A percentile compares a stretch with the other conserved stretches of the same genome.
phyloP scores from a whole-genome alignment of 2,797 vertebrate genomes.

The Epinephelus malabaricus region DNA sequence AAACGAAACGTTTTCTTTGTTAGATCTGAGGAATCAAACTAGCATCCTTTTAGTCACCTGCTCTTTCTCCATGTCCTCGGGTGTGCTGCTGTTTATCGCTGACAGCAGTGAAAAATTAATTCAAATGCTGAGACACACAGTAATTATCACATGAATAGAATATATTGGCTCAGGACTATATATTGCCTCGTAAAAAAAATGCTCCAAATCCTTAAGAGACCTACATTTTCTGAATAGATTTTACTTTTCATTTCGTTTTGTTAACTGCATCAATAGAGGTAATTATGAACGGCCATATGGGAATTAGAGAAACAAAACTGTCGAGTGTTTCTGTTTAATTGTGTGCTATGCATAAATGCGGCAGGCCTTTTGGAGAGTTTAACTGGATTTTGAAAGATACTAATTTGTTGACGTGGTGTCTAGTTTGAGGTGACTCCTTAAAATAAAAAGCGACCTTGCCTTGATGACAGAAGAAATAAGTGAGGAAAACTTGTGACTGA shows the following conservation, averaged over 20 bases:
- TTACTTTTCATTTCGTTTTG: conserved; percentile 20
- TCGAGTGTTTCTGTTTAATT: conserved; percentile 1
- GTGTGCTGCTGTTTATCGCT: neutral
- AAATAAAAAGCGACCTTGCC: neutral
- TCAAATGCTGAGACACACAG: neutral
- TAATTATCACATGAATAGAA: conserved; percentile 47
- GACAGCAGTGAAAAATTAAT: conserved; percentile 10
- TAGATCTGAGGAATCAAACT: neutral
- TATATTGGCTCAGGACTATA: conserved; percentile 12
- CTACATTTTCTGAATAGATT: conserved; percentile 25
- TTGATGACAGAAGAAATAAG: conserved; percentile 9
- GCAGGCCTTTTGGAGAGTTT: neutral
- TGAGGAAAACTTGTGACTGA: conserved; percentile 1
- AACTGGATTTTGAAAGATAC: neutral
- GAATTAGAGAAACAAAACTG: conserved; percentile 18
- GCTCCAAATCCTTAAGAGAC: conserved; percentile 24
- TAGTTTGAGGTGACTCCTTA: neutral
- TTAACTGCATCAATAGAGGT: conserved; percentile 41
- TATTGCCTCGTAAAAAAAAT: neutral
- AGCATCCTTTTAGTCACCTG: neutral
- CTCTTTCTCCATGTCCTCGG: neutral
- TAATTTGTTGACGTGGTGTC: conserved; percentile 1
- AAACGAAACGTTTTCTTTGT: neutral
- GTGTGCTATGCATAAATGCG: neutral
- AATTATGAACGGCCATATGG: conserved; percentile 35